Evolutionary conservation across 2,888 invertebrate genomes (phyloP).

Genomic region (Apoda limacodes): DNA sequence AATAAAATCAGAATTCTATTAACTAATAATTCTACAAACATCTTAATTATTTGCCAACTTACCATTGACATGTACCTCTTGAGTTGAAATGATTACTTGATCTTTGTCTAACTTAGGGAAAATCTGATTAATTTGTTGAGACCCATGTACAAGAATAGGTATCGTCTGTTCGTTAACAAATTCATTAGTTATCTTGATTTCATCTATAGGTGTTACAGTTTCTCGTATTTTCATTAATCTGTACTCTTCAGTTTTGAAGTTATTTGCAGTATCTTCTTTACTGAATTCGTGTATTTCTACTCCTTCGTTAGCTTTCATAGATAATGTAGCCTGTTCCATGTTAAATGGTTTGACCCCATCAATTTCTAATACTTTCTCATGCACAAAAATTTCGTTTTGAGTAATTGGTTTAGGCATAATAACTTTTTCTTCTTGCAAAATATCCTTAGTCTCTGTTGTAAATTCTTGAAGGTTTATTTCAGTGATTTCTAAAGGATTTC

Average conservation of each 20-base stretch:
- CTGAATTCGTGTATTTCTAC: constrained; percentile 44
- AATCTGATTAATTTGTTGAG: no score
- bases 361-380: constrained; percentile 37
- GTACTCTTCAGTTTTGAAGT: no score
- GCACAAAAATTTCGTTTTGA: constrained; percentile 33
- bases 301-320: constrained; percentile 35
- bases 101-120: no score
- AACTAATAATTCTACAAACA: no score
- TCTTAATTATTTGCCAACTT: no score
- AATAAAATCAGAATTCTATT: no score
- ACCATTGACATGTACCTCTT: constrained; percentile 37
- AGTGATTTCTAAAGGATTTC: constrained; percentile 37
- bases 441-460: constrained; percentile 16
- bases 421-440: constrained; percentile 23
- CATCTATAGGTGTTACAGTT: constrained; percentile 39
- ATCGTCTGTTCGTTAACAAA: constrained; percentile 41
- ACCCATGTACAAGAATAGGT: no score
- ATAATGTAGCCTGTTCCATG: constrained; percentile 31
- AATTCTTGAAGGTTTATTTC: constrained; percentile 39
- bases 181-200: constrained; percentile 39
- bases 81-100: constrained; percentile 37
- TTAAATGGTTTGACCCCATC: constrained; percentile 23
- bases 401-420: constrained; percentile 28
- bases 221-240: constrained; percentile 45
- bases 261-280: constrained; percentile 43